phyloP scores from a whole-genome alignment of 2,888 invertebrate species.

The Drosophila austrosaltans region DNA sequence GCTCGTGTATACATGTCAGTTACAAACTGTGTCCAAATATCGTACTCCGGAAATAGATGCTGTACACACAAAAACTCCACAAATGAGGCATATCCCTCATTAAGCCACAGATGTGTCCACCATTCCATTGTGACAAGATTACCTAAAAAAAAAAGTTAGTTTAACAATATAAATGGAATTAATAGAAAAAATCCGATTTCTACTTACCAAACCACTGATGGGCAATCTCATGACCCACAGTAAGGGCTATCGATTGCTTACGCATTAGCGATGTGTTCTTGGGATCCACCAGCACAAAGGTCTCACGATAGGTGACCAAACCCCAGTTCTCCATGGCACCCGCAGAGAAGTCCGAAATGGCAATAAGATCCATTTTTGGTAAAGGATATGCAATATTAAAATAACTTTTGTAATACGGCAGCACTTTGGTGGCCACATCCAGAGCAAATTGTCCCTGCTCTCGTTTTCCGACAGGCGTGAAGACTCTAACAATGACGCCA shows the following conservation, averaged over 20 bases:
- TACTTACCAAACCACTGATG: constrained; percentile 97
- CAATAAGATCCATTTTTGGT: constrained; percentile 98
- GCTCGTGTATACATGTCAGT: constrained; percentile 94
- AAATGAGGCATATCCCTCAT: constrained; percentile 98
- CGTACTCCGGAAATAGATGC: constrained; percentile 96
- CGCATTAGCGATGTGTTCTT: constrained; percentile 93
- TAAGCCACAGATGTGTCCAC: constrained; percentile 98
- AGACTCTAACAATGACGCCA: constrained; percentile 92
- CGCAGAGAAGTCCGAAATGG: constrained; percentile 96
- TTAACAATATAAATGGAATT: background rate
- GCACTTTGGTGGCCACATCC: constrained; percentile 94
- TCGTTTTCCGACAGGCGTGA: constrained; percentile 94
- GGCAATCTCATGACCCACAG: constrained; percentile 96
- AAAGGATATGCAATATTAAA: constrained; percentile 97
- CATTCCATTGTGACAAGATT: constrained; percentile 99
- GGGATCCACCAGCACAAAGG: constrained; percentile 94
- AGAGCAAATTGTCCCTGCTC: constrained; percentile 96
- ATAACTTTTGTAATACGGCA: constrained; percentile 97
- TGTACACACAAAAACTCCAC: constrained; percentile 97
- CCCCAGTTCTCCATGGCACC: constrained; percentile 99
- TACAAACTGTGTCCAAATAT: constrained; percentile 98
- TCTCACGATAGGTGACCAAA: constrained; percentile 95
- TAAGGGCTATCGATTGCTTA: constrained; percentile 93
- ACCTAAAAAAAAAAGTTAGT: constrained; percentile 45
- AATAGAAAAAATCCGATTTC: background rate